Conservation (phyloP, 2,888 invertebrate genomes). For the Netelia virgata region DNA sequence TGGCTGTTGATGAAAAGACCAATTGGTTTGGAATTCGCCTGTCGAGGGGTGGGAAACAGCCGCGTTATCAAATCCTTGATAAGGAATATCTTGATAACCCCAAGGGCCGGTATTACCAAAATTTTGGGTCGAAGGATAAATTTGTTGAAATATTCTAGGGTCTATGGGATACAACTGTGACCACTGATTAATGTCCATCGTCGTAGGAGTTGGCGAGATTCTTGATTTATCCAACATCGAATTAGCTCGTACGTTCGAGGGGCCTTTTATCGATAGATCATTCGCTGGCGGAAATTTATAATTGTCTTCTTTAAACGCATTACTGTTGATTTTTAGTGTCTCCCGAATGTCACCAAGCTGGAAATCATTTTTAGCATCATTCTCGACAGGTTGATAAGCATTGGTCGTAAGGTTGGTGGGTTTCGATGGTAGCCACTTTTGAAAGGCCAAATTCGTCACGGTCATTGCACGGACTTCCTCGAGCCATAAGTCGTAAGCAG, state of each 20-base stretch:
- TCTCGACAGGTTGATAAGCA: constrained; percentile 36
- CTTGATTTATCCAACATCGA: not conserved
- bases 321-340: not conserved
- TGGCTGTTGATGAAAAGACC: constrained; percentile 43
- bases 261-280: constrained; percentile 10
- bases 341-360: constrained; percentile 13
- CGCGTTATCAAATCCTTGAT: constrained; percentile 45
- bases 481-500: constrained; percentile 74
- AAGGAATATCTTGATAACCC: constrained; percentile 30
- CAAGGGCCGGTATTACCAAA: constrained; percentile 34
- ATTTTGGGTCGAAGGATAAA: constrained; percentile 12
- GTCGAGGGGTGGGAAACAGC: constrained; percentile 41
- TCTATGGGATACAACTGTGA: constrained; percentile 13
- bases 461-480: constrained; percentile 72
- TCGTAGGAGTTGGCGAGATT: constrained; percentile 1
- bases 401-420: constrained; percentile 39
- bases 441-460: constrained; percentile 70
- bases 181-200: constrained; percentile 22
- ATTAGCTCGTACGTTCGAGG: not conserved
- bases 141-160: not conserved
- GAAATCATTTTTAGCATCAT: constrained; percentile 26
- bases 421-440: constrained; percentile 71
- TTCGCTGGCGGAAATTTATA: constrained; percentile 20
- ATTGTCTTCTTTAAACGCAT: constrained; percentile 14
- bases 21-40: constrained; percentile 28